Conservation (phyloP, 2,888 invertebrate species). For the Pyrrhia umbra region DNA sequence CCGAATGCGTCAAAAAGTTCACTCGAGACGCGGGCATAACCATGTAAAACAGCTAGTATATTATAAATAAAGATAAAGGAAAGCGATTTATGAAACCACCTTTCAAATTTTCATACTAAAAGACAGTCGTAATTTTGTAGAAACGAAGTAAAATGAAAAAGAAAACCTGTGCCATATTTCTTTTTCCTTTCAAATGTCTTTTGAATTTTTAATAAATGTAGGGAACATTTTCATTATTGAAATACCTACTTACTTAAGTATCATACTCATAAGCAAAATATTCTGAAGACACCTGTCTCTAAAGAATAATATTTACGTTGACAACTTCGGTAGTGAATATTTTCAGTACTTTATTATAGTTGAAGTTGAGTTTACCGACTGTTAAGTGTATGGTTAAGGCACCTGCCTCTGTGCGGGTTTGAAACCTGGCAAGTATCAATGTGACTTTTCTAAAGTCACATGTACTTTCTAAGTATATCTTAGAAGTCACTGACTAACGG, state of each 20-base stretch:
- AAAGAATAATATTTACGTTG: slow-evolving; percentile 3
- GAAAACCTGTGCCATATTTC: slow-evolving; percentile 18
- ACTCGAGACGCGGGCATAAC: too few species aligned
- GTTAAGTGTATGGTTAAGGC: background rate
- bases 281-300: background rate
- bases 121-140: background rate
- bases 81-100: slow-evolving; percentile 10
- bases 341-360: background rate
- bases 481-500: too few species aligned
- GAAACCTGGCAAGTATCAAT: too few species aligned
- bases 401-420: too few species aligned
- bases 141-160: slow-evolving; percentile 39
- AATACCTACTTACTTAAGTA: slow-evolving; percentile 14
- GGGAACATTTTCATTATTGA: slow-evolving; percentile 8
- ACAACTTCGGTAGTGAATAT: background rate
- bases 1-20: too few species aligned
- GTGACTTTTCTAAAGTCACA: too few species aligned
- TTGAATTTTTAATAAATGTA: slow-evolving; percentile 48
- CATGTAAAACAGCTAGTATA: too few species aligned
- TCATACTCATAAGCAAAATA: slow-evolving; percentile 15
- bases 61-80: background rate
- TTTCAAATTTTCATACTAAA: slow-evolving; percentile 9
- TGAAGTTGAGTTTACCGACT: background rate
- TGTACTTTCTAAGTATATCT: too few species aligned
- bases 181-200: slow-evolving; percentile 30